These are phyloP conservation scores for Leistus spinibarbis DNA, from an alignment of 2,888 invertebrate species.

Conservation along the genomic window DNA sequence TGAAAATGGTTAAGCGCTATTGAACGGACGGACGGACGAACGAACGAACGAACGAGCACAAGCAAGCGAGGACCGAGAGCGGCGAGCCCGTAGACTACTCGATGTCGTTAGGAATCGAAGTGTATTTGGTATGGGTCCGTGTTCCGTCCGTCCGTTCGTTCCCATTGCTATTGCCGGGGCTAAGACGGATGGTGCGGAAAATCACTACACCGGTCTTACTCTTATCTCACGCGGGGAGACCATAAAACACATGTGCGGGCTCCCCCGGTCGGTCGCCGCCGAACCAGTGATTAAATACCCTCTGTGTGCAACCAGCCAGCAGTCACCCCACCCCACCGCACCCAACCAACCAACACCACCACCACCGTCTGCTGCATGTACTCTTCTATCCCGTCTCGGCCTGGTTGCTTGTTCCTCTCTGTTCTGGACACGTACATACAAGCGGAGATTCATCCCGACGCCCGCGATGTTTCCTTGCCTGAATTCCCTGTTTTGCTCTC, in stretches of 20 bases:
- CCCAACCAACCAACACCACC: not conserved
- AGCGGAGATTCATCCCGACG: not conserved
- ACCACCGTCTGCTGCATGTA: not conserved
- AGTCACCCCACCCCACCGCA: too few relatives aligned
- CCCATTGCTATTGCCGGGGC: not conserved
- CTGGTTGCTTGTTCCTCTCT: not conserved
- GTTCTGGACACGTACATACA: not conserved
- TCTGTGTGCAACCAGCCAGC: not conserved
- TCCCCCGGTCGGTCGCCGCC: conserved; percentile 1
- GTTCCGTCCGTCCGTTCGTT: not conserved
- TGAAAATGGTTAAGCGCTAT: conserved; percentile 8
- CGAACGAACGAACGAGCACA: not conserved
- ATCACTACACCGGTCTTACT: conserved; percentile 38
- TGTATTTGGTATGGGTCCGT: conserved; percentile 36
- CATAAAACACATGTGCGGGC: conserved; percentile 37
- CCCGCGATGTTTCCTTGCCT: not conserved
- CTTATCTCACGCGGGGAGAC: conserved; percentile 36
- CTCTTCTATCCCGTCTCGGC: not conserved
- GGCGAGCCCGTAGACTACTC: conserved; percentile 1
- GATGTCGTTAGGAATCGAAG: conserved; percentile 38
- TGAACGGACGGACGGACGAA: not conserved
- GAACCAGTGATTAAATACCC: conserved; percentile 29
- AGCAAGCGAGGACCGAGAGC: not conserved
- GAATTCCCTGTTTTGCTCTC: not conserved
- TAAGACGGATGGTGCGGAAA: conserved; percentile 37